A percentile compares a stretch with the other conserved stretches of the same genome.
phyloP scores from a whole-genome alignment of 2,113 vertebrate genomes.

The Muscicapa adusta region DNA sequence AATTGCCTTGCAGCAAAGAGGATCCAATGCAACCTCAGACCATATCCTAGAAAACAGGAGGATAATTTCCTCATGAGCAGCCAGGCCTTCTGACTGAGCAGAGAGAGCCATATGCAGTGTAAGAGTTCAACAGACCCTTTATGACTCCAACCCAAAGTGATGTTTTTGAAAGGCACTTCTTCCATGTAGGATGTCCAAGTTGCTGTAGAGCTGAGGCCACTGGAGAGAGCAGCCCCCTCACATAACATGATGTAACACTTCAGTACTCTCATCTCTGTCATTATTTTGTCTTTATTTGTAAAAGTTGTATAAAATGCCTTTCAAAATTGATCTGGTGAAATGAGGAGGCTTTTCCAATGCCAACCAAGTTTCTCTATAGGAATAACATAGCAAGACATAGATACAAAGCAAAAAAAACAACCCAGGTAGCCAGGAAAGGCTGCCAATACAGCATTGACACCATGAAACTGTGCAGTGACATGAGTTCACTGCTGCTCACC shows the following conservation, averaged over 20 bases:
- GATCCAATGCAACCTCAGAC: neutral
- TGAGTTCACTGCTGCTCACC: neutral
- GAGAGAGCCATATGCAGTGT: neutral
- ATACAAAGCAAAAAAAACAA: neutral
- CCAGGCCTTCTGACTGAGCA: neutral
- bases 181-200: neutral
- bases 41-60: neutral
- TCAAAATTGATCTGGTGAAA: neutral
- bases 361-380: neutral
- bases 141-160: neutral
- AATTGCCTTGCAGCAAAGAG: neutral
- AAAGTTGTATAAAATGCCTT: constrained; percentile 36
- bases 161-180: neutral
- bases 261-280: neutral
- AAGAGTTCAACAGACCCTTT: neutral
- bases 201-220: accelerated
- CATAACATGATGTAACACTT: neutral
- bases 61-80: neutral
- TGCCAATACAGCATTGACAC: neutral
- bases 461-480: neutral
- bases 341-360: neutral
- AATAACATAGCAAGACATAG: neutral
- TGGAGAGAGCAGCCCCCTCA: neutral
- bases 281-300: constrained; percentile 23
- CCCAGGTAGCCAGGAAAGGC: neutral